Evolutionary conservation across 1,140 invertebrate genomes (phyloP).

Genomic region (Drosophila chauvacae): DNA sequence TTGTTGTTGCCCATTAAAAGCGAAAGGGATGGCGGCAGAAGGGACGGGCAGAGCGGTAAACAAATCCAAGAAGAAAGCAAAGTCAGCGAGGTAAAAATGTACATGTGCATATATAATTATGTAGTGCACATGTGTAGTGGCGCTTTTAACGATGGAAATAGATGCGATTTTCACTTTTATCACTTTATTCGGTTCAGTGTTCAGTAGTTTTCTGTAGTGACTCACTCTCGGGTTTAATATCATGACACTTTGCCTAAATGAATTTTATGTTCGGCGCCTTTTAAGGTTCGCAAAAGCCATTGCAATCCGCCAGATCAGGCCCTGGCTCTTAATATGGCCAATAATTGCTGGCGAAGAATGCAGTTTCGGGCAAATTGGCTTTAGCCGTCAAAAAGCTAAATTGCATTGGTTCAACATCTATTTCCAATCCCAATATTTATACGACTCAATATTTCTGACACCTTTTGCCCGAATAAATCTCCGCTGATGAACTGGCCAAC

Average conservation of each 20-base stretch:
- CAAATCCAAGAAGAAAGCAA: conserved; percentile 42
- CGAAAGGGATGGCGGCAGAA: neutral
- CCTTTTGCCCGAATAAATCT: conserved; percentile 13
- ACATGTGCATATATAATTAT: conserved; percentile 46
- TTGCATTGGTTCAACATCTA: conserved; percentile 3
- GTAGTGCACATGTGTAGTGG: conserved; percentile 7
- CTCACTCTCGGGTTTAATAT: conserved; percentile 21
- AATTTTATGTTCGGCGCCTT: conserved; percentile 42
- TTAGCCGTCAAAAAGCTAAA: conserved; percentile 2
- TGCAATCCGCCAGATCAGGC: conserved; percentile 18
- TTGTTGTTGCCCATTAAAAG: conserved; percentile 67
- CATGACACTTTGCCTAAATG: conserved; percentile 45
- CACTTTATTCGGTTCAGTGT: conserved; percentile 22
- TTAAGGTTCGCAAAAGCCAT: conserved; percentile 31
- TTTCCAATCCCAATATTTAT: conserved; percentile 2
- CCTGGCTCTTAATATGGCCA: neutral
- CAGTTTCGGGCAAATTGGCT: conserved; percentile 11
- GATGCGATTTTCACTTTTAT: conserved; percentile 28
- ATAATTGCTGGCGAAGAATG: conserved; percentile 17
- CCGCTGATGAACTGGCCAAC: conserved; percentile 9
- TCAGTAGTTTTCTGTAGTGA: conserved; percentile 22
- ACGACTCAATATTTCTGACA: conserved; percentile 16
- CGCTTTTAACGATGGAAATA: conserved; percentile 22
- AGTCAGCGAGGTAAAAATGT: conserved; percentile 47
- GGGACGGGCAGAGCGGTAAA: conserved; percentile 33